Percentiles rank a stretch among this genome's conserved stretches.
phyloP scores from a whole-genome alignment of 2,113 vertebrate genomes.

The Hippocampus abdominalis region DNA sequence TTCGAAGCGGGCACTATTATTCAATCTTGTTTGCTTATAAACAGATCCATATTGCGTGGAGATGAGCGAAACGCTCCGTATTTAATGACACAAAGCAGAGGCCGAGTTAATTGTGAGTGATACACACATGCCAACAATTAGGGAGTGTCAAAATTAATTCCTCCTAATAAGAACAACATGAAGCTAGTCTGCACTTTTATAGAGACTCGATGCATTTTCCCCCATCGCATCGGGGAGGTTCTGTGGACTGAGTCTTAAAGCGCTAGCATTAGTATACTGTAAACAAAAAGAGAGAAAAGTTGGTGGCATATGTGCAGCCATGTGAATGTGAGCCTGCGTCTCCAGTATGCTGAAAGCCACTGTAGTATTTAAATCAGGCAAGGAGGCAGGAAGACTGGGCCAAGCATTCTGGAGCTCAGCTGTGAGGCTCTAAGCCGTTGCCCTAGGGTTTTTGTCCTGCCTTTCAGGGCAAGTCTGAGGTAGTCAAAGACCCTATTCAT shows the following conservation, averaged over 20 bases:
- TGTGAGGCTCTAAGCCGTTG: slow-evolving; percentile 78
- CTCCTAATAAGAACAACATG: slow-evolving; percentile 49
- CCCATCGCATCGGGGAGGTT: slow-evolving; percentile 28
- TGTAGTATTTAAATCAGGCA: slow-evolving; percentile 74
- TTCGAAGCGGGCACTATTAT: slow-evolving; percentile 44
- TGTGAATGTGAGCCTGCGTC: slow-evolving; percentile 54
- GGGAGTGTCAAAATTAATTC: slow-evolving; percentile 38
- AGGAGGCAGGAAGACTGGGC: slow-evolving; percentile 68
- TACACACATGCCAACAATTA: slow-evolving; percentile 40
- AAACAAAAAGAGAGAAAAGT: slow-evolving; percentile 67
- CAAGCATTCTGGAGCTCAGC: slow-evolving; percentile 76
- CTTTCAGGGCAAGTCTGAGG: slow-evolving; percentile 79
- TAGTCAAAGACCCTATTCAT: slow-evolving; percentile 81
- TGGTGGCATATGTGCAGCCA: slow-evolving; percentile 48
- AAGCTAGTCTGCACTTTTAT: slow-evolving; percentile 30
- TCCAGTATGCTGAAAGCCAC: slow-evolving; percentile 69
- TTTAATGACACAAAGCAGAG: slow-evolving; percentile 44
- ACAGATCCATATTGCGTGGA: slow-evolving; percentile 41
- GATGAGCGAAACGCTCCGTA: slow-evolving; percentile 45
- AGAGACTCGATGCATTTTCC: slow-evolving; percentile 38
- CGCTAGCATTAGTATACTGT: slow-evolving; percentile 47
- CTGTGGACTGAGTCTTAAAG: slow-evolving; percentile 36
- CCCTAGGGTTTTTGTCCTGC: slow-evolving; percentile 78
- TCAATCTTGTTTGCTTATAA: slow-evolving; percentile 49
- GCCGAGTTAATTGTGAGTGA: slow-evolving; percentile 35